Conservation (phyloP, 2,888 invertebrate species). For the Strigamia maritima region DNA sequence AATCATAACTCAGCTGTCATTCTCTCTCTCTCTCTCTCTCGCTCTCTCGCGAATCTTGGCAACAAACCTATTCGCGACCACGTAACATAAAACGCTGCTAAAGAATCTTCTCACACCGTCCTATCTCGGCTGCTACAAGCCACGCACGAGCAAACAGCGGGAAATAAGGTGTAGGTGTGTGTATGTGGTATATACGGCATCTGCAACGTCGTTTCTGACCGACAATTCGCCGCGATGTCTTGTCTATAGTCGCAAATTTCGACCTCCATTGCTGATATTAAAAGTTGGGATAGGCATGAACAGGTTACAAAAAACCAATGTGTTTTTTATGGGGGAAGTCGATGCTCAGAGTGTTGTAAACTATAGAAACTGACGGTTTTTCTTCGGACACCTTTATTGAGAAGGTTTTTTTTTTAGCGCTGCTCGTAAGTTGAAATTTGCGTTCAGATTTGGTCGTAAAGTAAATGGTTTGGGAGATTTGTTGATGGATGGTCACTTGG, state of each 20-base stretch:
- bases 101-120: neutral
- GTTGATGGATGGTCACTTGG: neutral
- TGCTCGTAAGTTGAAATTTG: neutral
- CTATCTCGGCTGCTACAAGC: no score
- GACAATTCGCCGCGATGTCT: no score
- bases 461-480: neutral
- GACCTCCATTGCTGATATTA: neutral
- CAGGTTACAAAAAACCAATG: neutral
- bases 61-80: neutral
- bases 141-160: no score
- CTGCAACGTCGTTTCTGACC: no score
- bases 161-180: no score
- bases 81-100: neutral
- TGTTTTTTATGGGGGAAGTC: neutral
- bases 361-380: neutral
- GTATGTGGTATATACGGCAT: no score
- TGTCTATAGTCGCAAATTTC: no score
- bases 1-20: slow-evolving; percentile 4
- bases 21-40: no score
- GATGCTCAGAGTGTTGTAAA: neutral
- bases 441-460: neutral
- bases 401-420: neutral
- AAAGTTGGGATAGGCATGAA: neutral
- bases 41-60: neutral
- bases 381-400: neutral